Evolutionary conservation across 2,797 vertebrate species (phyloP).

Genomic region (Hydrophis major): DNA sequence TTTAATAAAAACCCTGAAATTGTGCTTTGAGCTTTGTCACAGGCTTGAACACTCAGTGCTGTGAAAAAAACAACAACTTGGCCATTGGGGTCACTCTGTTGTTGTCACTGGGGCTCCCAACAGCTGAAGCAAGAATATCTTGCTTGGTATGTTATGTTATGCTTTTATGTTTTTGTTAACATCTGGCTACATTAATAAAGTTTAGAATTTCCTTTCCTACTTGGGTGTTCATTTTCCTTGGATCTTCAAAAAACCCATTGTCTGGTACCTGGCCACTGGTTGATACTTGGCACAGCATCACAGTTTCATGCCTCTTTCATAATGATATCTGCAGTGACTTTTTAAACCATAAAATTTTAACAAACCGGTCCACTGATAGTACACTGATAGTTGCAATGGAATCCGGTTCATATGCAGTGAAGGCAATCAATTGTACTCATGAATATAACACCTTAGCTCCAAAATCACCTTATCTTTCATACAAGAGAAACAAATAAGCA

Average conservation of each 20-base stretch:
- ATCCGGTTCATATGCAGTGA: background rate
- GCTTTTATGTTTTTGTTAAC: background rate
- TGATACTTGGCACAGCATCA: background rate
- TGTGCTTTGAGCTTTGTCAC: background rate
- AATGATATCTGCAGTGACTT: background rate
- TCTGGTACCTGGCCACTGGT: background rate
- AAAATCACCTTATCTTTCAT: background rate
- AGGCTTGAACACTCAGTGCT: background rate
- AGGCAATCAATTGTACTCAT: background rate
- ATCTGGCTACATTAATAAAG: background rate
- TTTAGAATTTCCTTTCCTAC: background rate
- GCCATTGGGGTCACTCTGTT: background rate
- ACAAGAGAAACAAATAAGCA: background rate
- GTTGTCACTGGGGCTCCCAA: background rate
- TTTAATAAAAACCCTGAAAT: background rate
- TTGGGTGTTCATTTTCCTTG: background rate
- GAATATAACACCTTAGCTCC: background rate
- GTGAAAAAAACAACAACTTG: background rate
- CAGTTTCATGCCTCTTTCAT: conserved; percentile 6
- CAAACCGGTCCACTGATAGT: background rate
- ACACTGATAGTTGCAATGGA: background rate
- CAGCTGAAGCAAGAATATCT: background rate
- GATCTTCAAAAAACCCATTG: background rate
- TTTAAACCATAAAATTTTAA: background rate
- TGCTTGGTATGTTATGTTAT: background rate